These are phyloP conservation scores for Ploceus nigricollis DNA, from an alignment of 2,113 vertebrate genomes.

Conservation along the genomic window DNA sequence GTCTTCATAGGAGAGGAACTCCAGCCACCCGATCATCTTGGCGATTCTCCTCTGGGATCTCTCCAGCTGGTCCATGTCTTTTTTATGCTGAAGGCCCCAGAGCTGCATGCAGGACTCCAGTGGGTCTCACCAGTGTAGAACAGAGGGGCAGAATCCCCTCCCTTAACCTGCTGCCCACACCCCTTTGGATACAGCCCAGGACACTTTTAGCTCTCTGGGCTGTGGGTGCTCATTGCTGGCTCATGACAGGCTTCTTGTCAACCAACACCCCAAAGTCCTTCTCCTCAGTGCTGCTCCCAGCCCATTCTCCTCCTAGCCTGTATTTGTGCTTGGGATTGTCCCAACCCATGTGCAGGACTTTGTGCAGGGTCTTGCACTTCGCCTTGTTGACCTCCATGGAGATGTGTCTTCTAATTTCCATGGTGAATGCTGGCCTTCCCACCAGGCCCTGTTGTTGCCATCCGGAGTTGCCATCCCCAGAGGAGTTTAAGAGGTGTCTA, in stretches of 20 bases:
- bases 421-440: neutral
- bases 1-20: neutral
- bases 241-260: neutral
- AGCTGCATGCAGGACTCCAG: neutral
- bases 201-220: neutral
- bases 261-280: neutral
- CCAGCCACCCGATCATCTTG: neutral
- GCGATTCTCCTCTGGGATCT: neutral
- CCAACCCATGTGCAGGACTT: too few relatives aligned
- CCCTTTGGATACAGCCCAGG: neutral
- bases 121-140: neutral
- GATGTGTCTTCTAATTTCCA: neutral
- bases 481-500: neutral
- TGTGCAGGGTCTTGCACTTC: neutral
- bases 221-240: neutral
- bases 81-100: neutral
- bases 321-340: neutral
- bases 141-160: neutral
- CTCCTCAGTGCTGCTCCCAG: neutral
- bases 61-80: neutral
- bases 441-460: neutral
- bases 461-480: neutral
- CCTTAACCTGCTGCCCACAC: neutral
- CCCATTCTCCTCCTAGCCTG: neutral
- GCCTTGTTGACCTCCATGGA: neutral